Evolutionary conservation across 2,888 invertebrate species (phyloP).

Genomic region (Drosophila mercatorum): DNA sequence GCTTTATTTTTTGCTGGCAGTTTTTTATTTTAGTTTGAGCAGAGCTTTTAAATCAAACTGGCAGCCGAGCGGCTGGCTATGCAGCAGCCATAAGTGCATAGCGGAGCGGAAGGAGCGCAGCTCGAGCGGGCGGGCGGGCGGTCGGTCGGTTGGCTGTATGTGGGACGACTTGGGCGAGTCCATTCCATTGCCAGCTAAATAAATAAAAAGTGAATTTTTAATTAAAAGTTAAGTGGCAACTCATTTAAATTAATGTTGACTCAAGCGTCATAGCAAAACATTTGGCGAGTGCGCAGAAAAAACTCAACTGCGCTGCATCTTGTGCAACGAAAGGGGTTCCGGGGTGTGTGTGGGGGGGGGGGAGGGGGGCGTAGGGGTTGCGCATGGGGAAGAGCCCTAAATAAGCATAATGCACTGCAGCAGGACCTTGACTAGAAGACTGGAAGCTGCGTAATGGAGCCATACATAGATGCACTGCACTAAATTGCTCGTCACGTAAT

Average conservation of each 20-base stretch:
- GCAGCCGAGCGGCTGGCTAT: slow-evolving; percentile 32
- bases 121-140: background rate
- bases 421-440: slow-evolving; percentile 54
- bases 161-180: slow-evolving; percentile 39
- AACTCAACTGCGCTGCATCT: slow-evolving; percentile 25
- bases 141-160: background rate
- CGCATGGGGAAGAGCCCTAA: slow-evolving; percentile 37
- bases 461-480: slow-evolving; percentile 32
- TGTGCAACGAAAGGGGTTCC: background rate
- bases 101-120: slow-evolving; percentile 16
- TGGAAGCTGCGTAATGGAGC: slow-evolving; percentile 45
- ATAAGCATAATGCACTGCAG: slow-evolving; percentile 64
- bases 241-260: slow-evolving; percentile 82
- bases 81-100: slow-evolving; percentile 56
- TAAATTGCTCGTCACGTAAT: slow-evolving; percentile 44
- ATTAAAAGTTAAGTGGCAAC: slow-evolving; percentile 83
- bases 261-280: slow-evolving; percentile 79
- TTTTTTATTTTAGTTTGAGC: slow-evolving; percentile 71
- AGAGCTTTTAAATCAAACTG: slow-evolving; percentile 72
- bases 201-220: slow-evolving; percentile 82
- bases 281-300: slow-evolving; percentile 53
- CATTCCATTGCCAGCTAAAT: slow-evolving; percentile 73
- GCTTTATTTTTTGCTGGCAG: slow-evolving; percentile 3
- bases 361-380: background rate
- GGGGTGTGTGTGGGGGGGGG: background rate